phyloP scores from a whole-genome alignment of 2,797 vertebrate genomes.

The Sebastes reedi region DNA sequence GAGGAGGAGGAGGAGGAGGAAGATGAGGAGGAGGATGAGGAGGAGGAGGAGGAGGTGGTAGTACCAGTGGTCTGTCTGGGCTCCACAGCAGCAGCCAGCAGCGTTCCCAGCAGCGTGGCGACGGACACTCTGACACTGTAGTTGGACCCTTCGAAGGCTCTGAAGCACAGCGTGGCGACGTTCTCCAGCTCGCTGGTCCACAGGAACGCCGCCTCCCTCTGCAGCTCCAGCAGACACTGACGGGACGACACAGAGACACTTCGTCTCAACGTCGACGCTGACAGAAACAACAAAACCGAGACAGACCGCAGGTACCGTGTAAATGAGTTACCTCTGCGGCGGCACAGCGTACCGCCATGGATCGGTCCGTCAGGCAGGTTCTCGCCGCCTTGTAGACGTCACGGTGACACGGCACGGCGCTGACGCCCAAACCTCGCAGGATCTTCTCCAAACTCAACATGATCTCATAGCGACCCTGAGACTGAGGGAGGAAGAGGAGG shows the following conservation, averaged over 20 bases:
- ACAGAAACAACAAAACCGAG: no score
- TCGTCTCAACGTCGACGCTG: no score
- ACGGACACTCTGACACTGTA: conserved; percentile 88
- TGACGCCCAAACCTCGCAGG: conserved; percentile 86
- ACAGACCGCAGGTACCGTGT: no score
- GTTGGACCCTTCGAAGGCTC: conserved; percentile 92
- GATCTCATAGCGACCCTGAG: conserved; percentile 95
- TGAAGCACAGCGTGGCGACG: conserved; percentile 91
- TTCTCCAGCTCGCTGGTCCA: conserved; percentile 93
- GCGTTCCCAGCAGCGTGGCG: conserved; percentile 87
- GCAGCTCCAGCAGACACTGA: conserved; percentile 94
- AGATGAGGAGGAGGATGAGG: no score
- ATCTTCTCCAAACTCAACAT: conserved; percentile 91
- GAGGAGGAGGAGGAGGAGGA: no score
- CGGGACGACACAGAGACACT: not conserved
- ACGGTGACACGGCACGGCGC: conserved; percentile 86
- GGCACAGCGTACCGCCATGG: conserved; percentile 92
- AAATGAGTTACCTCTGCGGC: conserved; percentile 86
- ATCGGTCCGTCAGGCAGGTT: conserved; percentile 90
- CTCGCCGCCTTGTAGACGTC: conserved; percentile 94
- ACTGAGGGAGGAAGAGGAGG: conserved; percentile 74
- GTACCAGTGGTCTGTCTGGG: conserved; percentile 82
- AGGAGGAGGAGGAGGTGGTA: not conserved
- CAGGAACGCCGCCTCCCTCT: conserved; percentile 91
- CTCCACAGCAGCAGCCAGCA: conserved; percentile 86